These are phyloP conservation scores for Siderastrea radians DNA, from an alignment of 92 coral and sea anemone genomes.

Conservation along the genomic window DNA sequence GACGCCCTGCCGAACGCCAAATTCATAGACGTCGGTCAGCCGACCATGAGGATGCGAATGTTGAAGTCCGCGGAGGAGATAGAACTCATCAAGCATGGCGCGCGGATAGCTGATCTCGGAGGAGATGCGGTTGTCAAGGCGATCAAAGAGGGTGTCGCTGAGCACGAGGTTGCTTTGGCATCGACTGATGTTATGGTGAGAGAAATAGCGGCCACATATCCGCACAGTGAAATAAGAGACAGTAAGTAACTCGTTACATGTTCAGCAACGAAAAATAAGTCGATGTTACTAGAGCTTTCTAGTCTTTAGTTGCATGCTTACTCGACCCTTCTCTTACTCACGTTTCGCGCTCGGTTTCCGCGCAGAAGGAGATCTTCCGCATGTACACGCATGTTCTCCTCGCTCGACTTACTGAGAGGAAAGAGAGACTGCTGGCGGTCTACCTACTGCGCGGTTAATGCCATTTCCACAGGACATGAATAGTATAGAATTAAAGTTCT, in stretches of 20 bases:
- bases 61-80: conserved; percentile 91
- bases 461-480: no score
- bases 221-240: conserved; percentile 86
- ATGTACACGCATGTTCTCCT: no score
- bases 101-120: conserved; percentile 90
- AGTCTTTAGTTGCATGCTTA: no score
- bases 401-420: no score
- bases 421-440: no score
- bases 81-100: conserved; percentile 86
- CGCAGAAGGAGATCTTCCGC: no score
- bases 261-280: no score
- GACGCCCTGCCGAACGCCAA: conserved; percentile 83
- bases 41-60: conserved; percentile 94
- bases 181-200: conserved; percentile 89
- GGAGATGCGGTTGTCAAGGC: conserved; percentile 81
- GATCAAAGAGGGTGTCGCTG: conserved; percentile 79
- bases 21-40: conserved; percentile 79
- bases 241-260: conserved; percentile 62
- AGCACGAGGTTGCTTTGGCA: conserved; percentile 91
- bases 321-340: no score
- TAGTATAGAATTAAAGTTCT: no score
- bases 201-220: conserved; percentile 87
- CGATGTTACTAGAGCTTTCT: no score
- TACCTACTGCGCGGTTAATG: no score
- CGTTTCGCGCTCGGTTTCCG: no score